These are phyloP conservation scores for Montipora cactus DNA, from an alignment of 64 coral and sea anemone species.

Conservation along the genomic window DNA sequence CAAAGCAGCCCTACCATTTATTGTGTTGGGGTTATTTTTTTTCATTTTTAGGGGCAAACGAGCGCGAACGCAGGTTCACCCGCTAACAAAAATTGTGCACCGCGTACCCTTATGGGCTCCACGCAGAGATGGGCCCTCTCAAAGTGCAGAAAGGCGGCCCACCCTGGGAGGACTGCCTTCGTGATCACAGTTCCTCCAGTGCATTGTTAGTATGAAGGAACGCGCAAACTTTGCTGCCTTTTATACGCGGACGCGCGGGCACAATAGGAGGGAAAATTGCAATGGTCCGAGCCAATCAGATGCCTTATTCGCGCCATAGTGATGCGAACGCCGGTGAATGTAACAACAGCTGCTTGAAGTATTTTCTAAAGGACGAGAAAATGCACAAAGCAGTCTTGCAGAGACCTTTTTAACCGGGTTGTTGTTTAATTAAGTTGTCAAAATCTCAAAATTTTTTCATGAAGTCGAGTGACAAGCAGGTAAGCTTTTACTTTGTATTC, in stretches of 20 bases:
- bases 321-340: neutral
- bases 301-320: neutral
- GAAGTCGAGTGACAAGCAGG: neutral
- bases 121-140: conserved; percentile 65
- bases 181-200: conserved; percentile 95
- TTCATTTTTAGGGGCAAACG: conserved; percentile 18
- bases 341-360: conserved; percentile 3
- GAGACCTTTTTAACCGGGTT: conserved; percentile 28
- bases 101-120: conserved; percentile 73
- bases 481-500: neutral
- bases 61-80: conserved; percentile 59
- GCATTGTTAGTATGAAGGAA: conserved; percentile 95
- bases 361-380: neutral
- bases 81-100: conserved; percentile 47
- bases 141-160: conserved; percentile 71
- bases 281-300: conserved; percentile 52
- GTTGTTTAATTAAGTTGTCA: neutral
- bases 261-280: conserved; percentile 28
- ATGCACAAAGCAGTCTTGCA: neutral
- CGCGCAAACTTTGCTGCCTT: conserved; percentile 49
- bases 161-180: conserved; percentile 86
- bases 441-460: neutral
- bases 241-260: conserved; percentile 56
- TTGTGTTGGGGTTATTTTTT: neutral
- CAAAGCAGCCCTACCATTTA: no score